These are phyloP conservation scores for Rhopalosiphum maidis DNA, from an alignment of 1,140 invertebrate genomes.

Conservation along the genomic window DNA sequence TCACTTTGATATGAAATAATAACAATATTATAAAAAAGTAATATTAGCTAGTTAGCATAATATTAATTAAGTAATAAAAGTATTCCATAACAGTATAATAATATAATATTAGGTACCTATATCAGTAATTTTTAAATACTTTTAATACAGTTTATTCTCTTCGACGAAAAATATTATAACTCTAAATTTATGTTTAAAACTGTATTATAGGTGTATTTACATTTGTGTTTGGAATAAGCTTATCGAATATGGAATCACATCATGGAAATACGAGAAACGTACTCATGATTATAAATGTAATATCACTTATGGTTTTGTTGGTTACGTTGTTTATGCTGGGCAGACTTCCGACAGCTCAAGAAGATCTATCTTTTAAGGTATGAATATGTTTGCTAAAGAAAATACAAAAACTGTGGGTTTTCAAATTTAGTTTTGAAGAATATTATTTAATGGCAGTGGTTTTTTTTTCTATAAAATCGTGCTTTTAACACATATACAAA, in stretches of 20 bases:
- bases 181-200: neutral
- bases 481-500: neutral
- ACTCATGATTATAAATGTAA: neutral
- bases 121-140: neutral
- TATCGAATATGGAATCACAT: constrained; percentile 33
- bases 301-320: constrained; percentile 18
- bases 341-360: constrained; percentile 5
- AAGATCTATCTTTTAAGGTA: constrained; percentile 50
- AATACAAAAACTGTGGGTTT: neutral
- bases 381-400: neutral
- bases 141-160: neutral
- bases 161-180: neutral
- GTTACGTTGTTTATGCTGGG: neutral
- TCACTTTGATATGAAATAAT: neutral
- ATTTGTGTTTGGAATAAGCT: constrained; percentile 23
- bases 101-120: neutral
- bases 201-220: neutral
- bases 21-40: neutral
- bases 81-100: too few relatives aligned
- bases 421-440: neutral
- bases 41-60: neutral
- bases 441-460: neutral
- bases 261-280: neutral
- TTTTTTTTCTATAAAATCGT: neutral
- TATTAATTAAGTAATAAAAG: too few relatives aligned